Evolutionary conservation across 2,797 vertebrate species (phyloP).

Genomic region (Acanthis flammea): DNA sequence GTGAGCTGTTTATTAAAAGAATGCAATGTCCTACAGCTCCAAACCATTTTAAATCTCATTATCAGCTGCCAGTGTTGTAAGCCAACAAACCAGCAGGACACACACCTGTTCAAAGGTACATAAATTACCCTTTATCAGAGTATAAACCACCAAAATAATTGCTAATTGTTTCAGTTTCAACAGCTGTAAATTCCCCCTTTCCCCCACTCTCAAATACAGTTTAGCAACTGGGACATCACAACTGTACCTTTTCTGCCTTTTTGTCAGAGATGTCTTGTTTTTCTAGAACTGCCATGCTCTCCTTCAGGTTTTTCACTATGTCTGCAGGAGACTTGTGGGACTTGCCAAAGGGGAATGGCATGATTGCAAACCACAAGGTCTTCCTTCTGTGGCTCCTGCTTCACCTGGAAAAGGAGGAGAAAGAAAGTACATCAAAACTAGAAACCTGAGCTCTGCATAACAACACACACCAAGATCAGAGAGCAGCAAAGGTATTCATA

Average conservation of each 20-base stretch:
- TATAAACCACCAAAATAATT: background rate
- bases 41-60: background rate
- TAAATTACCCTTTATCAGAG: background rate
- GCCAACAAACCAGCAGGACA: background rate
- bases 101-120: background rate
- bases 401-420: conserved; percentile 71
- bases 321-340: conserved; percentile 97
- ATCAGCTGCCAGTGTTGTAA: background rate
- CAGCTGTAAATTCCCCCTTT: background rate
- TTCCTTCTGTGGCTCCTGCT: conserved; percentile 67
- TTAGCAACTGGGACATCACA: background rate
- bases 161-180: background rate
- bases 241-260: conserved; percentile 92
- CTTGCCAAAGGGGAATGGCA: conserved; percentile 98
- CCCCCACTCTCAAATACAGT: background rate
- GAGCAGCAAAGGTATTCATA: background rate
- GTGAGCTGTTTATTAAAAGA: background rate
- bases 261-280: conserved; percentile 98
- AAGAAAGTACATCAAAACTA: background rate
- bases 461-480: background rate
- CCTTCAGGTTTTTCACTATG: conserved; percentile 97
- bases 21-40: background rate
- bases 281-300: conserved; percentile 94
- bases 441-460: background rate
- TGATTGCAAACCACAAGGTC: conserved; percentile 78